Base-by-base conservation (phyloP, 2,888 invertebrate species). In the Hirtodrosophila cameraria region DNA sequence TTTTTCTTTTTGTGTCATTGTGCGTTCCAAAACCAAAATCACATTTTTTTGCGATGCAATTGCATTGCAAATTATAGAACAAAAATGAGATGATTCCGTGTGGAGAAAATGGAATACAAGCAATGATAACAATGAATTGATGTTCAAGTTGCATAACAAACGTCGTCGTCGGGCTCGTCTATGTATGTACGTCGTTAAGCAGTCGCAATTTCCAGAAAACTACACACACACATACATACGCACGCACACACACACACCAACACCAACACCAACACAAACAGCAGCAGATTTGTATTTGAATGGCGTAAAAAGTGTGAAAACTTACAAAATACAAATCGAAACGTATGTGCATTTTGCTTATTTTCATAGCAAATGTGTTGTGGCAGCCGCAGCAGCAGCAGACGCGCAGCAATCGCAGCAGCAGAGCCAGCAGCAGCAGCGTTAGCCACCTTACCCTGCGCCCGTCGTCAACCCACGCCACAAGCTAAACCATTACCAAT, bases 191-290 rank as follows among this genome's bases (percentile, higher is more conserved):
- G 67, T 58, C 57, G 62, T 52, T 45, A 50, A 62, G 50, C 75
- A 70, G 78, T 82, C 79, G 81, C 75, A 82, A 71, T 85, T 83
- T 85, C 82, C 83, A 83, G 86, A 83, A 85, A 81, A 71, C 60
- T 63, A 73, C 73, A 78, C 75, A 65, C 64, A 65, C 61, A 62
- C 63, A 63, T 50, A 58, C 58, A 53, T 52, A 45, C 41, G 42
- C 13, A 48, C 41, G 31, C 41, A 23, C 39, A 43, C 52, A 60
- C 48, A 41, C 57, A 48, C 50, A 55, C 75, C 68, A 71, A 71
- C 60, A 71, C 66, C 72, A 71, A 77, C n/a, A n/a, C n/a, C n/a
- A 77, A 77, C 63, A 80, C 62, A 74, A 71, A 11, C 7, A 53
- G 41, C n/a, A 16, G 5, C 30, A 61, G 62, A 57, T 36, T 62